These are phyloP conservation scores for Oncorhynchus masou DNA, from an alignment of 2,113 vertebrate species.

Conservation along the genomic window DNA sequence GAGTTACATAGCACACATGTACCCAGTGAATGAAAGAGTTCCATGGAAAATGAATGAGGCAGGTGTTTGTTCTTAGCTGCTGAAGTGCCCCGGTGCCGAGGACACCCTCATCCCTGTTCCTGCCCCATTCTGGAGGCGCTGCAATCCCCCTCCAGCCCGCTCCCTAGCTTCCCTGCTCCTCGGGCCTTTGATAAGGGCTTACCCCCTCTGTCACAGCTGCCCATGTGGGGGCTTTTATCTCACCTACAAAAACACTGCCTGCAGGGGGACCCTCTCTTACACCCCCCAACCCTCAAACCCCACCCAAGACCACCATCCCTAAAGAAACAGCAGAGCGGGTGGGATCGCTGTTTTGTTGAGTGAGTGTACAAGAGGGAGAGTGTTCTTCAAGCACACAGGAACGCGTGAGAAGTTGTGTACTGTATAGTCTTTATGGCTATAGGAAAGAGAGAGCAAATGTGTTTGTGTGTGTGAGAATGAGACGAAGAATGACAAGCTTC, in stretches of 20 bases:
- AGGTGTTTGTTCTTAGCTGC: conserved; percentile 64
- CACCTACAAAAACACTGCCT: conserved; percentile 74
- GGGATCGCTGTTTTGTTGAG: background rate
- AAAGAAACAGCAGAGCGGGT: conserved; percentile 24
- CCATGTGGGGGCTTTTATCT: conserved; percentile 74
- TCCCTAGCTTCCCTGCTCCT: conserved; percentile 17
- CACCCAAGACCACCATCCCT: conserved; percentile 2
- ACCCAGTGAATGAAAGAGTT: conserved; percentile 3
- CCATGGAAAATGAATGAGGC: conserved; percentile 22
- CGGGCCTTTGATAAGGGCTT: conserved; percentile 70
- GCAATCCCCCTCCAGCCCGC: conserved; percentile 48
- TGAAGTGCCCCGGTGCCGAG: conserved; percentile 38
- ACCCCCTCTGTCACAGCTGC: conserved; percentile 69
- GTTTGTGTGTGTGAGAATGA: conserved; percentile 6
- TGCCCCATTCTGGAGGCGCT: conserved; percentile 45
- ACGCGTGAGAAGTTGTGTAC: conserved; percentile 13
- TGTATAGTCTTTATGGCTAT: conserved; percentile 13
- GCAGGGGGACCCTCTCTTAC: conserved; percentile 58
- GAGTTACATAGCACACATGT: background rate
- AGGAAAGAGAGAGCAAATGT: conserved; percentile 6
- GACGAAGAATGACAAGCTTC: conserved; percentile 48
- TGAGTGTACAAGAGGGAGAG: background rate
- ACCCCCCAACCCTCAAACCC: background rate
- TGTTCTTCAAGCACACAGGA: conserved; percentile 1
- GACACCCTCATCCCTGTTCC: conserved; percentile 39